Base-by-base conservation (phyloP, 2,888 invertebrate species). In the Pachymerium ferrugineum region DNA sequence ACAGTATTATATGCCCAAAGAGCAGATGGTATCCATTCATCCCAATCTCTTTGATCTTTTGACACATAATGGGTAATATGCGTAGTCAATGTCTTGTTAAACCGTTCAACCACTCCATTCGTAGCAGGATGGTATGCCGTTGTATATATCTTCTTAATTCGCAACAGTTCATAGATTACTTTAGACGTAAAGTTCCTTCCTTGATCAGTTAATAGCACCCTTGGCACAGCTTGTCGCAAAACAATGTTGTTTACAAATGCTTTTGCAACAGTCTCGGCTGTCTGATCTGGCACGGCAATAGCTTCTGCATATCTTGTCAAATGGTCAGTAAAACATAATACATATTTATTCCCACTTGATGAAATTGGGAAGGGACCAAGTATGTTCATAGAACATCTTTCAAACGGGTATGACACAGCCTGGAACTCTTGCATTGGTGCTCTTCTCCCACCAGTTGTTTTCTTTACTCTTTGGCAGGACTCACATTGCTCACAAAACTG, bases 1-100 rank as follows among this genome's bases (percentile, higher is more conserved):
- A 74, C 75, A 8, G 76, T 72, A 19, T 78, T 76, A 68, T 79
- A 79, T 1, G 77, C 78, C 73, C 78, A 78, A 3, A 75, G 68
- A 3, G 78, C 75, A 30, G 76, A 74, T 1, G 74, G 76, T 6
- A 80, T 68, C 47, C 74, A 74, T 14, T 75, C 6, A 72, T 80
- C 79, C 80, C 80, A 80, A 35, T 78, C 73, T 8, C 19, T 38
- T 28, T 78, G 79, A 30, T 76, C 35, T 6, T 75, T 62, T 29
- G 77, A 67, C 25, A 77, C 75, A 74, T 77, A 79, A 73, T 77
- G 75, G 10, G 75, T 71, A 3, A 80, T 14, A 75, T 78, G 76
- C 8, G 71, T 67, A 1, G 67, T 54, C n/a, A 79, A 67, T 2
- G 78, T 79, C 16, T 76, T 42, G 72, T 79, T 78, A n/a, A 76